Evolutionary conservation across 2,888 invertebrate genomes (phyloP), one percentile per base, ranked within the genome.

Genomic region (Augiades crinisus): DNA sequence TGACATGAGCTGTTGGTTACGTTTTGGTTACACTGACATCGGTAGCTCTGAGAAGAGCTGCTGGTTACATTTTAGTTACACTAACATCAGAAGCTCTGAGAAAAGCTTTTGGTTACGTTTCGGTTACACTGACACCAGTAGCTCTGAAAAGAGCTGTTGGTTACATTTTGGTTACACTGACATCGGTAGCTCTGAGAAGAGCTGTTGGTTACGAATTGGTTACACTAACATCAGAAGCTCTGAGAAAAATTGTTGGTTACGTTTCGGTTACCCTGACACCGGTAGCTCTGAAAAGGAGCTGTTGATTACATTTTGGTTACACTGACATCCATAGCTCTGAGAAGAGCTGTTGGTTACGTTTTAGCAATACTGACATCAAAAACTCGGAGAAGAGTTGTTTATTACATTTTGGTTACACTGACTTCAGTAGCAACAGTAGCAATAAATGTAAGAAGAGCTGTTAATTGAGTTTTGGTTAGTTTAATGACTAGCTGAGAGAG

Each of bases 401-500:
- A 49, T 33, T 40, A n/a, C n/a, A n/a, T n/a, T n/a, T n/a, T 54
- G 16, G 33, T 55, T 24, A 22, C 44, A 47, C 17, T 31, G 19
- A 43, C 37, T 12, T 22, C 21, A n/a, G 5, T 53, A 30, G 54
- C 53, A n/a, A n/a, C n/a, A n/a, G n/a, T n/a, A n/a, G n/a, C n/a
- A n/a, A n/a, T n/a, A n/a, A n/a, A n/a, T n/a, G n/a, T n/a, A n/a
- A 46, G 6, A 51, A 57, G 41, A 50, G 49, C 13, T n/a, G 27
- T 24, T 5, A 24, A 27, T 27, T 5, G 24, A 1, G 2, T 24
- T 8, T 8, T 24, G 24, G 24, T 24, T 24, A 44, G n/a, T n/a
- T n/a, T 43, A 47, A 34, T 47, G 17, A 45, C 3, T 52, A 7
- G 38, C 54, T 60, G 41, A 57, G 37, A 60, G 61, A 54, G 31